Base-by-base conservation (phyloP, 2,888 invertebrate genomes). In the Cosmopolites sordidus region DNA sequence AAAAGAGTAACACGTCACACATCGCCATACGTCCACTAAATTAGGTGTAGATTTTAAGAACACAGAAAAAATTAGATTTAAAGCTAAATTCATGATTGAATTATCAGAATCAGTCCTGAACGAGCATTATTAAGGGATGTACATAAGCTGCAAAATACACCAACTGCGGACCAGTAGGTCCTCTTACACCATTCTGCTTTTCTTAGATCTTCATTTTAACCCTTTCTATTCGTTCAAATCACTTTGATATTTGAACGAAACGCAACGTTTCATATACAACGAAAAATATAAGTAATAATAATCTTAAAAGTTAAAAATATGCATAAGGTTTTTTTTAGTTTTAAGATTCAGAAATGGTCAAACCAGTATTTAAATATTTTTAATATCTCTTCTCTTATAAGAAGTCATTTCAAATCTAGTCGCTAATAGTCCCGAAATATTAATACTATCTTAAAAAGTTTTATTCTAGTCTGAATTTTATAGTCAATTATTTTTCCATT, bases 21-120 rank as follows among this genome's bases (percentile, higher is more conserved):
- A 74, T 75, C 75, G 73, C 70, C 71, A 58, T 69, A 75, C 75
- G 75, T 75, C 75, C 75, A 75, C 70, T 75, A 75, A 72, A 63
- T 70, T 73, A 73, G 71, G 71, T 61, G 67, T 69, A 70, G 70
- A 62, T 58, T 57, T 56, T 69, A 70, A 48, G 44, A 55, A 46
- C 33, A 33, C 33, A 33, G 11, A 33, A 33, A 8, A 22, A 5
- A 22, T 22, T 22, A 22, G 22, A 22, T 22, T 22, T 22, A 22
- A 22, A 22, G 22, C 3, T 22, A 8, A 8, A 22, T 22, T 8
- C 8, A 22, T 8, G 22, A 22, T 8, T 8, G 22, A 8, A 8
- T 22, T 22, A 3, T 22, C 22, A 8, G 22, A 22, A 5, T 8
- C 22, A 8, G 22, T 22, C 22, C 22, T 8, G 22, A 22, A 8